Conservation (phyloP, 2,113 vertebrate species). For the Baryphthengus martii region DNA sequence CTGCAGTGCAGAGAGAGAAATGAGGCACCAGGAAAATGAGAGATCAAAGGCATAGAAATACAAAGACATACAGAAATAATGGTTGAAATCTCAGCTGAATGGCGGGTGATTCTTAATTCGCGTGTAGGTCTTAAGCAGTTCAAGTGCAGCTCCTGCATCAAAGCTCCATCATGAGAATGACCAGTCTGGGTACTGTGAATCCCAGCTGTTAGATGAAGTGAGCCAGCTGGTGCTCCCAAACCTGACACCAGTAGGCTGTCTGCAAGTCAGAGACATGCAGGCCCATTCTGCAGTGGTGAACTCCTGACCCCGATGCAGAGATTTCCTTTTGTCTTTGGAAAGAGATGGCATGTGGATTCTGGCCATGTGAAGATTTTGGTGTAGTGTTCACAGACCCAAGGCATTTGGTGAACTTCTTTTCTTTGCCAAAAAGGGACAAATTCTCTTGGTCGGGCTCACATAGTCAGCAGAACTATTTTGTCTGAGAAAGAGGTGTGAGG, state of each 20-base stretch:
- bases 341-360: neutral
- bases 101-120: neutral
- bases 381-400: neutral
- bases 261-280: neutral
- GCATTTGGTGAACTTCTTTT: neutral
- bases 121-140: neutral
- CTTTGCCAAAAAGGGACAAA: neutral
- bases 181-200: neutral
- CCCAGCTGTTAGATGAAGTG: neutral
- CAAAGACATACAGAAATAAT: neutral
- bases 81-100: neutral
- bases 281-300: neutral
- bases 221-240: neutral
- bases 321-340: neutral
- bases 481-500: neutral
- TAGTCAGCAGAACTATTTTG: neutral
- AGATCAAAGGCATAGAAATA: constrained; percentile 24
- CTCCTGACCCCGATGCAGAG: neutral
- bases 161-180: neutral
- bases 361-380: neutral
- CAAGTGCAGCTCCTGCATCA: neutral
- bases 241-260: neutral
- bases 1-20: neutral
- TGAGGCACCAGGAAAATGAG: constrained; percentile 3
- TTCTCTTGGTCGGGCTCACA: neutral